Evolutionary conservation across 2,113 vertebrate species (phyloP).

Genomic region (Ascaphus truei): DNA sequence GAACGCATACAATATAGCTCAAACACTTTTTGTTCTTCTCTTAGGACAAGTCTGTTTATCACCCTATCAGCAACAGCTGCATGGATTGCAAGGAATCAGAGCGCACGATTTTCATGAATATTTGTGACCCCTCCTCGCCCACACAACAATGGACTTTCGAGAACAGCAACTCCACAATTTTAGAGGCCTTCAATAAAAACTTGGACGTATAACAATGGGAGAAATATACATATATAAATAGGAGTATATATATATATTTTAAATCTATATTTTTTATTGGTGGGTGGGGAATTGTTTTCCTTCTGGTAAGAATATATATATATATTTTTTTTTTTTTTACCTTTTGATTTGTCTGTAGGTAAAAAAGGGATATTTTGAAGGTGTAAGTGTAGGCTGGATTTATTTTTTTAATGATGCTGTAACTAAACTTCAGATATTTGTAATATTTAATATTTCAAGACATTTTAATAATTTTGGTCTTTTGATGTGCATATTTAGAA

Average conservation of each 20-base stretch:
- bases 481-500: no score
- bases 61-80: constrained; percentile 80
- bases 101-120: constrained; percentile 77
- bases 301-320: neutral
- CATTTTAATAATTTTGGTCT: no score
- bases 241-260: constrained; percentile 54
- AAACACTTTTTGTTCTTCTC: constrained; percentile 38
- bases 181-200: constrained; percentile 73
- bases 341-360: constrained; percentile 25
- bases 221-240: constrained; percentile 36
- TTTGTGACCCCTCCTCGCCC: constrained; percentile 66
- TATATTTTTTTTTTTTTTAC: neutral
- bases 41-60: constrained; percentile 78
- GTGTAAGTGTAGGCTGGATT: constrained; percentile 49
- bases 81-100: constrained; percentile 72
- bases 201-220: constrained; percentile 55
- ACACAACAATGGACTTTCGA: constrained; percentile 84
- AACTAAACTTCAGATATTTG: neutral
- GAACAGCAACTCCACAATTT: constrained; percentile 73
- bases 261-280: constrained; percentile 63
- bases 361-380: constrained; percentile 56
- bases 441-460: neutral
- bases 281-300: constrained; percentile 46
- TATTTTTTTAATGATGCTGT: constrained; percentile 58
- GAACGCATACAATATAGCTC: neutral